Conservation (phyloP, 2,113 vertebrate genomes). For the Scomber scombrus region DNA sequence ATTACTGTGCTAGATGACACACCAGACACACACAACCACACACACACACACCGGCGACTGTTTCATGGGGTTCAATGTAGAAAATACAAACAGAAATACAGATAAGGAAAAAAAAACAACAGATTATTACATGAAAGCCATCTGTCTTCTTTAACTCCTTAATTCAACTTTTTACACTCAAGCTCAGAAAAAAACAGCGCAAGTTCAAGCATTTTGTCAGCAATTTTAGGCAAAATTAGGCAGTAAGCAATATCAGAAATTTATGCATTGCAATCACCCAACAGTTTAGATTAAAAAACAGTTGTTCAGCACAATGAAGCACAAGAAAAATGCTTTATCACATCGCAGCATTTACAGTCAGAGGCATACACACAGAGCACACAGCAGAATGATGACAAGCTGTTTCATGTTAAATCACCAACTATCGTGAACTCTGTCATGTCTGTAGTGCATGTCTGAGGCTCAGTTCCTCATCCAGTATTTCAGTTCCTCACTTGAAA, state of each 20-base stretch:
- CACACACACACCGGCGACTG: background rate
- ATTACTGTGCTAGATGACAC: constrained; percentile 52
- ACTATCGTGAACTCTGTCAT: background rate
- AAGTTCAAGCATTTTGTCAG: background rate
- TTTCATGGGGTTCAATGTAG: constrained; percentile 2
- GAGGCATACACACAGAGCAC: background rate
- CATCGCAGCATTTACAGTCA: background rate
- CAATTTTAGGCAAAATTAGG: background rate
- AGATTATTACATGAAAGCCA: background rate
- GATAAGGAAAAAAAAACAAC: background rate
- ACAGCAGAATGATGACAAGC: background rate
- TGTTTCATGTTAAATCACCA: background rate
- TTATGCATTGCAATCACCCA: background rate
- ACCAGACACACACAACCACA: background rate
- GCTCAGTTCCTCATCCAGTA: background rate
- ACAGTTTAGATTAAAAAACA: background rate
- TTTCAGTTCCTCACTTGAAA: background rate
- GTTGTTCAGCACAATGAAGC: background rate
- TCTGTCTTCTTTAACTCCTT: background rate
- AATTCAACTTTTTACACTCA: background rate
- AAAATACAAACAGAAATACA: too few species aligned
- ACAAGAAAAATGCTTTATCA: background rate
- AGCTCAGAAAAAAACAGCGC: background rate
- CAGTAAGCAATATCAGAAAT: background rate
- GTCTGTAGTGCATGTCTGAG: constrained; percentile 1